A percentile compares a stretch with the other conserved stretches of the same genome.
phyloP scores from a whole-genome alignment of 2,113 vertebrate genomes.

The Garra rufa region DNA sequence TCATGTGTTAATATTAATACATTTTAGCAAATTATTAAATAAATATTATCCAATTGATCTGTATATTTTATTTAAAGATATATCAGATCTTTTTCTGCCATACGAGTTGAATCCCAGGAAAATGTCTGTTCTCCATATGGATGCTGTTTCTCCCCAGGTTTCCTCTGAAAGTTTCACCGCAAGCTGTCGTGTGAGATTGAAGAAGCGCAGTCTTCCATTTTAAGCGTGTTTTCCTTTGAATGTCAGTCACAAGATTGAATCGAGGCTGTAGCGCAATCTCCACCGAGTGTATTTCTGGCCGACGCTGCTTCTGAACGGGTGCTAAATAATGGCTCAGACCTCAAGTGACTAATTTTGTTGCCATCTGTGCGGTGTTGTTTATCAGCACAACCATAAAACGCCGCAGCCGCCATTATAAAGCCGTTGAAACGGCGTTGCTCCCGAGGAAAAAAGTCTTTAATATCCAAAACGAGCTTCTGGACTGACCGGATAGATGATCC shows the following conservation, averaged over 20 bases:
- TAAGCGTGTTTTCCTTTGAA: not conserved
- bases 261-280: not conserved
- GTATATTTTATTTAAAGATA: not conserved
- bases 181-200: not conserved
- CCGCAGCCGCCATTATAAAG: constrained; percentile 24
- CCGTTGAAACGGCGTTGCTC: constrained; percentile 21
- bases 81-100: too few species aligned
- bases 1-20: too few species aligned
- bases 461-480: constrained; percentile 4
- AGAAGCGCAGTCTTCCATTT: not conserved
- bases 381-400: constrained; percentile 44
- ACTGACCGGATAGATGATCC: constrained; percentile 13
- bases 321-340: constrained; percentile 44
- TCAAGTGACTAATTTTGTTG: constrained; percentile 51
- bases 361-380: constrained; percentile 56
- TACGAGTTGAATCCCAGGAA: not conserved
- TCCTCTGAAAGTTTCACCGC: not conserved
- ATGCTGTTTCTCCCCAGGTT: constrained; percentile 18
- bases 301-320: constrained; percentile 24
- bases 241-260: constrained; percentile 14
- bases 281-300: constrained; percentile 29
- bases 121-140: constrained; percentile 1
- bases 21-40: not conserved
- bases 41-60: not conserved
- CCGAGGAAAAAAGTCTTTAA: constrained; percentile 1